Percentiles rank a stretch among this genome's conserved stretches.
Conservation (phyloP, 2,797 vertebrate species). For the Gallirallus australis region DNA sequence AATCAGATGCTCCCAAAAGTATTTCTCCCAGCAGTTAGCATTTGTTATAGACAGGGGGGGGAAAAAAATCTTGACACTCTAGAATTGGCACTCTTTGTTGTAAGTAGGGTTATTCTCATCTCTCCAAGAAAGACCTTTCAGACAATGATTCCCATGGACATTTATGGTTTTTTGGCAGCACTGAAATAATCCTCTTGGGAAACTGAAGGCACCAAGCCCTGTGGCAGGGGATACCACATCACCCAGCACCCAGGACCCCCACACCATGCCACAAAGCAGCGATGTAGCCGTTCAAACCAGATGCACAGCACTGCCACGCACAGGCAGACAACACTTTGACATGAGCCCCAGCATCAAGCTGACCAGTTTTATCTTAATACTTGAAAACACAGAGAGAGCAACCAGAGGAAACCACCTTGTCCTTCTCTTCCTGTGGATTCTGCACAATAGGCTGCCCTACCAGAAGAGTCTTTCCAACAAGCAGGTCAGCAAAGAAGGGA, state of each 20-base stretch:
- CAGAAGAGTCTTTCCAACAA: not conserved
- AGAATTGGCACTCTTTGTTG: not conserved
- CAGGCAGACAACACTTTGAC: not conserved
- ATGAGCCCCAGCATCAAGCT: not conserved
- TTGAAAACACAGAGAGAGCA: not conserved
- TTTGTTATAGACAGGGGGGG: not conserved
- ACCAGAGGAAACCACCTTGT: not conserved
- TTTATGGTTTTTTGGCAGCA: not conserved
- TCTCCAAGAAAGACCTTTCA: not conserved
- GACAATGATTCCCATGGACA: not conserved
- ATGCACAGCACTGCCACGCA: not conserved
- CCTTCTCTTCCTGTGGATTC: not conserved
- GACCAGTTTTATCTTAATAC: not conserved
- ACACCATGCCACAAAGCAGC: not conserved
- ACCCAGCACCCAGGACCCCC: rapidly evolving
- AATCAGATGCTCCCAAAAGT: not conserved
- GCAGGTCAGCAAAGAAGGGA: not conserved
- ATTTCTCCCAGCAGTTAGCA: not conserved
- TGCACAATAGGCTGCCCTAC: not conserved
- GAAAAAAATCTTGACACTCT: rapidly evolving
- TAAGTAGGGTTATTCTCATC: not conserved
- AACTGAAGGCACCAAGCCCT: rapidly evolving
- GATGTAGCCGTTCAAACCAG: not conserved
- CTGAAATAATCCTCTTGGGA: not conserved
- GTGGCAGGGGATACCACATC: not conserved